Evolutionary conservation across 2,797 vertebrate species (phyloP), one percentile per base, ranked within the genome.

Genomic region (Phaenicophaeus curvirostris): DNA sequence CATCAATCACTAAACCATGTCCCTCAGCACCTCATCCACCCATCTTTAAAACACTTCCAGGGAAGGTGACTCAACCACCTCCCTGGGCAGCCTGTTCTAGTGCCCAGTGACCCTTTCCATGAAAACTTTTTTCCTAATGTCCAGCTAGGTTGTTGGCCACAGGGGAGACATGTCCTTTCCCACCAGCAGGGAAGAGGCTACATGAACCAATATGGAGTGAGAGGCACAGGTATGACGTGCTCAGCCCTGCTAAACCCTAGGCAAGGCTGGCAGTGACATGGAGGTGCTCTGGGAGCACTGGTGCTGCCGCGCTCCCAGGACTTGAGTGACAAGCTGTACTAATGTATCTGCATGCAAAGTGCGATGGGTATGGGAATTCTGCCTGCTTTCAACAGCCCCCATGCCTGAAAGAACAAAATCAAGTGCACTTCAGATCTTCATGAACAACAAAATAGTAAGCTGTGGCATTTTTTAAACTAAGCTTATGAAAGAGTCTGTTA

Each of bases 301-400:
- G 12, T 54, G 48, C 10, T 59, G 33, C 28, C 44, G 42, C 27
- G 13, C 59, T 75, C 25, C 46, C 35, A 8, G 48, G 25, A 17
- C 17, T 0, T 4, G 5, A 21, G 8, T 37, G 42, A 20, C 58
- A 57, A 41, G 28, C 9, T 18, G 24, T 5, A n/a, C 35, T 19
- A 3, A 13, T 0, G 12, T 27, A 11, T 39, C 31, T 3, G 9
- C 44, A 6, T 6, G 41, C 0, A 0, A 33, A 31, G 28, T 3
- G 2, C 20, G 80, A 20, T 8, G 30, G 21, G 33, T 27, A 66
- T 48, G 30, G 74, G 57, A 77, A 67, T 37, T 20, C 16, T 63
- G 50, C 54, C 44, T 37, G 20, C 61, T 65, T 71, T 74, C 61
- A 66, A 58, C 39, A 74, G 51, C n/a, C 23, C 10, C 18, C 0